These are phyloP conservation scores for Hydractinia symbiolongicarpus DNA, from an alignment of 30 jellyfish, hydroid and myxozoan genomes.

Conservation along the genomic window DNA sequence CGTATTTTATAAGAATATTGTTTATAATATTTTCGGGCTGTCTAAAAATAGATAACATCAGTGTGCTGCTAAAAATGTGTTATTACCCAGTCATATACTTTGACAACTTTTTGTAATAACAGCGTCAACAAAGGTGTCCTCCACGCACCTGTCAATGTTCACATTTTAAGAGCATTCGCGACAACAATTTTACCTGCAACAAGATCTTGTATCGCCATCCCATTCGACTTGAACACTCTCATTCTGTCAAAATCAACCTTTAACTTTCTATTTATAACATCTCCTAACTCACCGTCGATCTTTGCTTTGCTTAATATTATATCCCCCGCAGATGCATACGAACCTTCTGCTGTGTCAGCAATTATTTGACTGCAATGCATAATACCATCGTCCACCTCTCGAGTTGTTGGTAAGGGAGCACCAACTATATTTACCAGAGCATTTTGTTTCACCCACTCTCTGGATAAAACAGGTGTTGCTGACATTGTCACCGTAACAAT, in stretches of 20 bases:
- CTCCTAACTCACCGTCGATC: conserved; percentile 78
- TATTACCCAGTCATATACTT: no score
- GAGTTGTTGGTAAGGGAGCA: conserved; percentile 56
- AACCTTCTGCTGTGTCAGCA: conserved; percentile 77
- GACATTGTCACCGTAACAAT: conserved; percentile 80
- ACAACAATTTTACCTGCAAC: conserved; percentile 70
- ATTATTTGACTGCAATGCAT: conserved; percentile 71
- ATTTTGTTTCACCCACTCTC: conserved; percentile 60
- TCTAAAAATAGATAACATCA: no score
- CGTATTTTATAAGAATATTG: no score
- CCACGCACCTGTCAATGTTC: no score
- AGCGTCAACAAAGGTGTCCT: no score
- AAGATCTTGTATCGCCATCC: conserved; percentile 92
- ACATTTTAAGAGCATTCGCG: conserved; percentile 20
- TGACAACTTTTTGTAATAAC: no score
- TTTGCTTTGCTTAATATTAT: conserved; percentile 54
- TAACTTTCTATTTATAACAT: conserved; percentile 50
- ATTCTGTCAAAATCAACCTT: conserved; percentile 41
- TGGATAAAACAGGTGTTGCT: conserved; percentile 55
- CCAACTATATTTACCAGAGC: conserved; percentile 70
- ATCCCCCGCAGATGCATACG: conserved; percentile 84
- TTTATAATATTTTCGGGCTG: no score
- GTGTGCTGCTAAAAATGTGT: no score
- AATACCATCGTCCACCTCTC: conserved; percentile 78
- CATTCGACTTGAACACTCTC: conserved; percentile 83